These are phyloP conservation scores for Frankliniella fusca DNA, from an alignment of 2,888 invertebrate species.

Conservation along the genomic window DNA sequence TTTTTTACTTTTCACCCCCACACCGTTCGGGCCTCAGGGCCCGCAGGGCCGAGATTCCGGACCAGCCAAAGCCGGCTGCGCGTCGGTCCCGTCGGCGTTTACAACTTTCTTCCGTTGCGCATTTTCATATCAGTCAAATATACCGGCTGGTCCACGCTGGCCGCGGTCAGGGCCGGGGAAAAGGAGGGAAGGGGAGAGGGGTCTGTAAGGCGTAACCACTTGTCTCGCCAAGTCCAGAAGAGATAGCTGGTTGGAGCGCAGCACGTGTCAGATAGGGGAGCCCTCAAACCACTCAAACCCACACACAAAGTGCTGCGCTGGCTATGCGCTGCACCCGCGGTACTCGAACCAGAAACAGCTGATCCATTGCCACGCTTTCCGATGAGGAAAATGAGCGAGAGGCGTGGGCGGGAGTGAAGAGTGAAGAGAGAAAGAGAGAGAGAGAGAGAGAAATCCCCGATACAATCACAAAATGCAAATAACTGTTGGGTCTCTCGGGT, in stretches of 20 bases:
- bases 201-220: not conserved
- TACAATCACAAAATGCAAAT: too few species aligned
- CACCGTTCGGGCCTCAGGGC: not conserved
- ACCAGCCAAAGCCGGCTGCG: not conserved
- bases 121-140: not conserved
- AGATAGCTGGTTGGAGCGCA: not conserved
- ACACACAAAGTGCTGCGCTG: not conserved
- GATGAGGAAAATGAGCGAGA: too few species aligned
- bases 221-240: not conserved
- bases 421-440: not conserved
- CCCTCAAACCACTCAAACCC: not conserved
- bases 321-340: not conserved
- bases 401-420: not conserved
- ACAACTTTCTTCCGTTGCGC: not conserved
- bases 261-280: not conserved
- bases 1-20: not conserved
- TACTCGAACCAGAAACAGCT: not conserved
- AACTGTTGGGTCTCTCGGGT: not conserved
- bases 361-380: too few species aligned
- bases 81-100: not conserved
- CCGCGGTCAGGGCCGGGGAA: not conserved
- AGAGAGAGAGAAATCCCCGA: not conserved
- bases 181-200: not conserved
- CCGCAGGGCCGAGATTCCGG: not conserved
- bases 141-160: not conserved